Evolutionary conservation across 2,888 invertebrate species (phyloP), one percentile per base, ranked within the genome.

Genomic region (Yponomeuta cagnagella): DNA sequence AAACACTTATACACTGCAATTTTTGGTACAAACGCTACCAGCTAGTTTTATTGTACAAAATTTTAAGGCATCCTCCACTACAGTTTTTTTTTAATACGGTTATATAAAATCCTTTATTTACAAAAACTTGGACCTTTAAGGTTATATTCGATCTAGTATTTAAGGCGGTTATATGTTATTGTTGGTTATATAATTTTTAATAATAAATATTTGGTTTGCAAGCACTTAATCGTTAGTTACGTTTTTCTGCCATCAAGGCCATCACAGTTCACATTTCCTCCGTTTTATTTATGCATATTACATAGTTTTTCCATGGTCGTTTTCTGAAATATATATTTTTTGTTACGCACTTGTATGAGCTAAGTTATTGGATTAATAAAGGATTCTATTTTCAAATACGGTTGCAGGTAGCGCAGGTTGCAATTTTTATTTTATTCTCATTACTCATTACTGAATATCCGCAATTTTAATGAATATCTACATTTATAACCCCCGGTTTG

Each of bases 181-280:
- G 31, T 52, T 58, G 12, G 77, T 84, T 86, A 83, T 76, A 82
- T 74, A 74, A 31, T 67, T 10, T 23, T 69, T 69, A 63, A 15
- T 78, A 77, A 77, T 79, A 78, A 80, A 82, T 85, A 82, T 88
- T 88, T 86, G 84, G 83, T 86, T 83, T 77, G 81, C 77, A 87
- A 89, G 88, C 90, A 89, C 87, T 84, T 83, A 78, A 70, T 75
- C 72, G 78, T 77, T 80, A 80, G 73, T 77, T 74, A 81, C 80
- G 77, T 79, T 78, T 88, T 87, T 90, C 87, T 88, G 90, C 90
- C 90, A 73, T 73, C 70, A 72, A 73, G 89, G 89, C 90, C 82
- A 90, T 89, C 89, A 90, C 90, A 89, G 86, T 88, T 76, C 79
- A 72, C 69, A 63, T 70, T 48, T 48, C 8, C n/a, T 69, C 48